Evolutionary conservation across 2,888 invertebrate genomes (phyloP), one percentile per base, ranked within the genome.

Genomic region (Dendrolimus houi): DNA sequence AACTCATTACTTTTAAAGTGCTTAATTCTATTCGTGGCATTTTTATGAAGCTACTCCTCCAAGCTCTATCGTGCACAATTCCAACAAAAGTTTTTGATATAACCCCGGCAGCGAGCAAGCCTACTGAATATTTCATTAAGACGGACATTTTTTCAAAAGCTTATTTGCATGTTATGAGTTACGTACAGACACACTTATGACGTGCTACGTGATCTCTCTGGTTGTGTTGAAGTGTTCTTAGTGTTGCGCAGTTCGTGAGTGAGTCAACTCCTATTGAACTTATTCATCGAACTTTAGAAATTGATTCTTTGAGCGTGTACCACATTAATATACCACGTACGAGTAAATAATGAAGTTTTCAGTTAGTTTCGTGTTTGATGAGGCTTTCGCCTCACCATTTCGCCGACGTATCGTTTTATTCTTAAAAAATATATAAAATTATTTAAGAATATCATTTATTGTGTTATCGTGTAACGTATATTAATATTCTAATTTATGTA

Each of bases 121-220:
- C 85, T 85, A 70, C 79, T 85, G 85, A 87, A 87, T 87, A 85
- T 87, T 85, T 86, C 83, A 87, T 85, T 82, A 81, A 81, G 78
- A 75, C 69, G 68, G 70, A 66, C 72, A 76, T 81, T 86, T 85
- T 77, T 85, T 82, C 77, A 47, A 47, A 12, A 47, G 75, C 73
- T 72, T 67, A 87, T 87, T 87, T 87, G 75, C 87, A 87, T 86
- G 81, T 85, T 86, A 87, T 87, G 86, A 86, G 85, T 74, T 70
- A 66, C 71, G 65, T 64, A 66, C 61, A 68, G 68, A 65, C 61
- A 64, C 61, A 56, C 47, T 65, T 64, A 68, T 64, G 64, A 62
- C 58, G 59, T 61, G 63, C 58, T 65, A 66, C 66, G 69, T 66
- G 67, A 64, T 67, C 56, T 60, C 58, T 12, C 47, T 47, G 47